Percentiles rank a stretch among this genome's conserved stretches.
These are phyloP conservation scores for Porites australiensis DNA, from an alignment of 64 coral and sea anemone genomes.

Conservation along the genomic window DNA sequence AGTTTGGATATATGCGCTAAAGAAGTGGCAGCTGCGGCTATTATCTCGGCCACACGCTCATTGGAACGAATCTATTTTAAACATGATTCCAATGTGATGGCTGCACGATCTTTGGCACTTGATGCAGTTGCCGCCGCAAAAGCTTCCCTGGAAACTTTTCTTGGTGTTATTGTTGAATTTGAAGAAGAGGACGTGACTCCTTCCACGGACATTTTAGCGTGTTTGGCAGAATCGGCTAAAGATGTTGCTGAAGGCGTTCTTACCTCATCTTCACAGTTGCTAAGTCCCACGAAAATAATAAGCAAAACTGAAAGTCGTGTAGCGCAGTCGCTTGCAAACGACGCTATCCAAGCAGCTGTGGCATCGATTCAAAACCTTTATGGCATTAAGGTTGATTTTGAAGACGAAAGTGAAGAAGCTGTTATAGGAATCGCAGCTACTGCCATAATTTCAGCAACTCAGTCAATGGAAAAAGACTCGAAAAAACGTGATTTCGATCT, in stretches of 20 bases:
- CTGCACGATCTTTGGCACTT: not conserved
- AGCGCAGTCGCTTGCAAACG: constrained; percentile 4
- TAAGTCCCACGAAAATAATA: not conserved
- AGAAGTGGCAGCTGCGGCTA: constrained; percentile 7
- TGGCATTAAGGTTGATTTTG: constrained; percentile 11
- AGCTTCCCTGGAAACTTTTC: constrained; percentile 21
- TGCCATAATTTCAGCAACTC: constrained; percentile 38
- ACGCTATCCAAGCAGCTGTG: constrained; percentile 8
- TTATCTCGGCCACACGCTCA: constrained; percentile 18
- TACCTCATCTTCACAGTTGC: not conserved
- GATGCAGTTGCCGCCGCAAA: constrained; percentile 14
- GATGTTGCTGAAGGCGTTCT: not conserved
- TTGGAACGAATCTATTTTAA: constrained; percentile 24
- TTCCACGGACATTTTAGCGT: not conserved
- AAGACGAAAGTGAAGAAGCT: not conserved
- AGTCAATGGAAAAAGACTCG: constrained; percentile 36
- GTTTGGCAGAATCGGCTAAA: not conserved
- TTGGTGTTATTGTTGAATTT: not conserved
- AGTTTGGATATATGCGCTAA: constrained; percentile 39
- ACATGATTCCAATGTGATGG: constrained; percentile 36
- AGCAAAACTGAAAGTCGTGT: not conserved
- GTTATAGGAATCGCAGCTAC: constrained; percentile 15
- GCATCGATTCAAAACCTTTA: constrained; percentile 4
- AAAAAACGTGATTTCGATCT: constrained; percentile 46
- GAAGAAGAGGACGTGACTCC: constrained; percentile 5